Evolutionary conservation across 1,140 invertebrate species (phyloP).

Genomic region (Drosophila bifasciata): DNA sequence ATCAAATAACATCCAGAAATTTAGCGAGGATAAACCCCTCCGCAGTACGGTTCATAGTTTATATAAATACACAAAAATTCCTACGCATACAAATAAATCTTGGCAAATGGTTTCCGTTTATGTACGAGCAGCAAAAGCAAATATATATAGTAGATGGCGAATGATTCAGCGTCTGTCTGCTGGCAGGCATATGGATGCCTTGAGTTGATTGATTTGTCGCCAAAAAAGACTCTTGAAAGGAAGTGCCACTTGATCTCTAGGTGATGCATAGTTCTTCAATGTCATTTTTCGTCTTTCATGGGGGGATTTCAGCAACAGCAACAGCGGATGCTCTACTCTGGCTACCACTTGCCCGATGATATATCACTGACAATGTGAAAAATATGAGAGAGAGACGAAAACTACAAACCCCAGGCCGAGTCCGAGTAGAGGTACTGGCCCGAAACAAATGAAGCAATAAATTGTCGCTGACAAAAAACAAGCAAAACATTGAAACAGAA

Average conservation of each 20-base stretch:
- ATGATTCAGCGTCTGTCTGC: neutral
- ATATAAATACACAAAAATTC: no score
- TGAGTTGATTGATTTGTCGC: conserved; percentile 56
- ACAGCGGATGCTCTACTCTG: conserved; percentile 26
- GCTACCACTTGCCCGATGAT: conserved; percentile 69
- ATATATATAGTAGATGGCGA: neutral
- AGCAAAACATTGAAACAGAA: conserved; percentile 55
- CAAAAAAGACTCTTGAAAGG: conserved; percentile 41
- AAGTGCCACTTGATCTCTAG: conserved; percentile 69
- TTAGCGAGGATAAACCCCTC: no score
- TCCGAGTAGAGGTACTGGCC: conserved; percentile 48
- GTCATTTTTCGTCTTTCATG: conserved; percentile 51
- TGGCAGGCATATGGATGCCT: conserved; percentile 6
- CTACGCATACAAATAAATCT: neutral
- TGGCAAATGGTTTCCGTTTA: conserved; percentile 3
- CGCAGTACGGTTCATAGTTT: no score
- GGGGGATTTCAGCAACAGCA: conserved; percentile 8
- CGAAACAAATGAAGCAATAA: conserved; percentile 81
- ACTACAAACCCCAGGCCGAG: conserved; percentile 48
- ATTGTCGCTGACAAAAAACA: conserved; percentile 80
- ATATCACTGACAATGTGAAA: conserved; percentile 80
- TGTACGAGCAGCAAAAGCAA: neutral
- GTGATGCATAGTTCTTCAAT: conserved; percentile 59
- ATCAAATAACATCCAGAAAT: no score
- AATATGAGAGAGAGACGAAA: conserved; percentile 45